Evolutionary conservation across 2,797 vertebrate genomes (phyloP).

Genomic region (Clarias platycephalus): DNA sequence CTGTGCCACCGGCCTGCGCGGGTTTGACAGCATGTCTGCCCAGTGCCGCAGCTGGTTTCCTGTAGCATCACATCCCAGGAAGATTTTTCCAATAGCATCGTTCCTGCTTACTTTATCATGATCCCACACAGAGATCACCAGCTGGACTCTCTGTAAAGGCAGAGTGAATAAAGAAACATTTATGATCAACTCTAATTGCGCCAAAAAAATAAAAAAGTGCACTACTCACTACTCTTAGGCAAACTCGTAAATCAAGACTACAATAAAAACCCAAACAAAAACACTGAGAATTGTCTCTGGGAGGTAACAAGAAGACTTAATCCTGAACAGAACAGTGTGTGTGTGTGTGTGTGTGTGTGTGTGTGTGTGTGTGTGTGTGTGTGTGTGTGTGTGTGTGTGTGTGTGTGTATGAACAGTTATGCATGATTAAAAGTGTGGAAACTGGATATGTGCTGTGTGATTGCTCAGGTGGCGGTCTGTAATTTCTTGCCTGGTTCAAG

Average conservation of each 20-base stretch:
- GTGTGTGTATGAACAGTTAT: neutral
- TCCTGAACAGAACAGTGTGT: neutral
- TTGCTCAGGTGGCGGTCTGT: neutral
- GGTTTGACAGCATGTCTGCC: conserved; percentile 90
- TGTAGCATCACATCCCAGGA: conserved; percentile 79
- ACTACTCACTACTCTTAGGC: neutral
- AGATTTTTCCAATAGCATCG: conserved; percentile 84
- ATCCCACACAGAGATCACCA: conserved; percentile 90
- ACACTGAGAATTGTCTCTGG: neutral
- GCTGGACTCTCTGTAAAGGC: conserved; percentile 69
- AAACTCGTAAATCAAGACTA: neutral
- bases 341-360: neutral
- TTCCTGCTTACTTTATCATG: conserved; percentile 78
- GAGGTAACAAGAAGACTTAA: neutral
- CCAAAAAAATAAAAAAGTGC: neutral
- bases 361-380: neutral
- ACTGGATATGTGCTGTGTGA: neutral
- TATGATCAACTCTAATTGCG: too few species aligned
- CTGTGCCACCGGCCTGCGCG: conserved; percentile 81
- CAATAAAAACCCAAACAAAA: neutral
- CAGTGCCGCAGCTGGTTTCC: conserved; percentile 90
- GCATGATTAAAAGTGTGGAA: neutral
- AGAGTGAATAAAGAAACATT: neutral
- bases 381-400: neutral
- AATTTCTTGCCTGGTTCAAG: neutral